phyloP scores from a whole-genome alignment of 2,113 vertebrate species.

The Stegostoma tigrinum region DNA sequence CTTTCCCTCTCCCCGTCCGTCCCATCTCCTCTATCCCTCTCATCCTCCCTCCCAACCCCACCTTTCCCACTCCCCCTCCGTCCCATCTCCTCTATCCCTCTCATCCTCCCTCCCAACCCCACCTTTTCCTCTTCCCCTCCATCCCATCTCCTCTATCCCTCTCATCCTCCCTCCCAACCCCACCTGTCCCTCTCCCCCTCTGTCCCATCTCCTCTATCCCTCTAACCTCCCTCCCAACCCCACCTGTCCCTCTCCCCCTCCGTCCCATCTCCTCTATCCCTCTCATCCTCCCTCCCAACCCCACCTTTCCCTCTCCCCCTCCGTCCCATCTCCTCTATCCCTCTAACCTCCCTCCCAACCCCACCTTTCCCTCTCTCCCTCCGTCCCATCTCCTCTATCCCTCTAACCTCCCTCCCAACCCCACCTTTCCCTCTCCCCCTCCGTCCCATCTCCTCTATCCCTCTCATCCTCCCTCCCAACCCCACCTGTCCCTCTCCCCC shows the following conservation, averaged over 20 bases:
- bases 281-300: too few species aligned
- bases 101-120: too few species aligned
- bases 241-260: neutral
- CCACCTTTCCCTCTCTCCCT: too few species aligned
- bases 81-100: neutral
- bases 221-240: too few species aligned
- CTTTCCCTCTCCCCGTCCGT: neutral
- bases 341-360: neutral
- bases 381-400: too few species aligned
- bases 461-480: neutral
- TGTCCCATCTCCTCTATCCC: too few species aligned
- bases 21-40: neutral
- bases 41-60: neutral
- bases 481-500: too few species aligned
- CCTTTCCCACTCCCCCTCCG: neutral
- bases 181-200: too few species aligned
- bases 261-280: neutral
- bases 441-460: neutral
- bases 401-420: neutral
- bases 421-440: too few species aligned
- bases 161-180: too few species aligned
- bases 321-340: neutral
- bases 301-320: neutral
- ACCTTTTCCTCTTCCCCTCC: neutral
- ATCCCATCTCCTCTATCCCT: too few species aligned